Evolutionary conservation across 2,888 invertebrate species (phyloP).

Genomic region (Megastigmus dorsalis): DNA sequence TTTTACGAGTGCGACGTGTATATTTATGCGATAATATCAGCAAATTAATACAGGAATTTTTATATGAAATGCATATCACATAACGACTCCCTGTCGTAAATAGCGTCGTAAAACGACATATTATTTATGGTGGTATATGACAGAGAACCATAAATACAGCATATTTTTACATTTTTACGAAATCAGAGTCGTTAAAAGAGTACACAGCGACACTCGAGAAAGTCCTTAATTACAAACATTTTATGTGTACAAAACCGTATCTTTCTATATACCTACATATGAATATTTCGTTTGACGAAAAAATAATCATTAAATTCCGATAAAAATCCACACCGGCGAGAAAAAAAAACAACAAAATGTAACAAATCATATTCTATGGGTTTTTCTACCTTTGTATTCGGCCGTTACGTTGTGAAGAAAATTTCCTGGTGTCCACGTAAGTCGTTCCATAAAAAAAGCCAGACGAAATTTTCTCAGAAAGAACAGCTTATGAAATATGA

Average conservation of each 20-base stretch:
- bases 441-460: no score
- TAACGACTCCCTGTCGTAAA: slow-evolving; percentile 45
- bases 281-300: not conserved
- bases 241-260: slow-evolving; percentile 25
- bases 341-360: no score
- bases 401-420: no score
- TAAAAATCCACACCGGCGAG: slow-evolving; percentile 19
- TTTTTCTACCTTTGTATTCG: no score
- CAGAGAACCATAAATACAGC: slow-evolving; percentile 44
- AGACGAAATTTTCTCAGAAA: no score
- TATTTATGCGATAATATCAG: slow-evolving; percentile 42
- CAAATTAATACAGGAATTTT: slow-evolving; percentile 45
- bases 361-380: no score
- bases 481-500: no score
- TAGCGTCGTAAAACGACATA: slow-evolving; percentile 48
- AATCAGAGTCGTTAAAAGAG: slow-evolving; percentile 44
- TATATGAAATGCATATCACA: slow-evolving; percentile 46
- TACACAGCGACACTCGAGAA: slow-evolving; percentile 34
- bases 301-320: slow-evolving; percentile 13
- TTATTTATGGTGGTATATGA: slow-evolving; percentile 42
- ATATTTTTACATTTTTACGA: slow-evolving; percentile 43
- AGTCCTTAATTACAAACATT: slow-evolving; percentile 33
- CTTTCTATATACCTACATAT: slow-evolving; percentile 7
- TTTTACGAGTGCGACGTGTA: slow-evolving; percentile 31
- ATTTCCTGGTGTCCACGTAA: no score